Base-by-base conservation (phyloP, 2,113 vertebrate genomes). In the Cygnus buccinator region DNA sequence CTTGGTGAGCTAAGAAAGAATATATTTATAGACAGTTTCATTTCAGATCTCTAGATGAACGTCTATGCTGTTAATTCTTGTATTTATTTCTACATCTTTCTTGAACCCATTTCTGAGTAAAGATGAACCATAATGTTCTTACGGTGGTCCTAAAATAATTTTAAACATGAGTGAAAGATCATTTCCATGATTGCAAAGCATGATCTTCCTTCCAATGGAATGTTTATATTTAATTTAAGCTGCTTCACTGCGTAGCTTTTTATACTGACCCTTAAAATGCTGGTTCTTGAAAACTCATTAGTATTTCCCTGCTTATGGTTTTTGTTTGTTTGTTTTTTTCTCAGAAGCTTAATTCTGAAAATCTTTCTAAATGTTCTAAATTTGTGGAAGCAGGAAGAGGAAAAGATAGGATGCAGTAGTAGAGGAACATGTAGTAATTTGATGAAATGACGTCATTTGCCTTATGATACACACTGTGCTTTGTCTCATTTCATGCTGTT, bases 311-410 rank as follows among this genome's bases (percentile, higher is more conserved):
- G 59, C 57, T 41, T 41, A 44, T 62, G 44, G 48, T 78, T 89
- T 77, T 81, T 70, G 57, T 62, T 68, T 33, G 1, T 54, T 72
- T 90, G 75, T 50, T n/a, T 62, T 44, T 28, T 25, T 29, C 26
- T 52, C 23, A 52, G 41, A 62, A 81, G 29, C 54, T 77, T 94
- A 68, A 61, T 71, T 94, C 37, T 79, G 58, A 75, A 88, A 73
- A 83, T 84, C 18, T 76, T 68, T 58, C 44, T 62, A 74, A 94
- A 70, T 96, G 46, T 86, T 84, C 39, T 54, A n/a, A 58, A 48
- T 91, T 96, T 87, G 55, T 89, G 35, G n/a, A 91, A 91, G 54
- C 39, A 10, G 71, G 58, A 92, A 90, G 61, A 62, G 55, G 63
- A 92, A 90, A 62, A 72, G 39, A 66, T 37, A 48, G 48, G 50